Base-by-base conservation (phyloP, 2,888 invertebrate genomes). In the Periphyllus acericola region DNA sequence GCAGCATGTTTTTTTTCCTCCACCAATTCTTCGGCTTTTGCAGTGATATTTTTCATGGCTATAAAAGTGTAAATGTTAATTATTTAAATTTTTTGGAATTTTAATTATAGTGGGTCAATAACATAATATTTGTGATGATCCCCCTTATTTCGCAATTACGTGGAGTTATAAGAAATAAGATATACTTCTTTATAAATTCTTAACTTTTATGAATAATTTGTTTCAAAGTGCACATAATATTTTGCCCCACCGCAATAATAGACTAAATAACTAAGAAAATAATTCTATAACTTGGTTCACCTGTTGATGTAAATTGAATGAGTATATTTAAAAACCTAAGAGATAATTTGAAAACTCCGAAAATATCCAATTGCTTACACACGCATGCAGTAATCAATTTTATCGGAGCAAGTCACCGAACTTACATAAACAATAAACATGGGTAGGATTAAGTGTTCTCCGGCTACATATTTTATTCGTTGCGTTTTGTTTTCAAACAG, bases 1-100 rank as follows among this genome's bases (percentile, higher is more conserved):
- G 87, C 87, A 5, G 81, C 81, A 19, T 71, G 40, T 66, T 87
- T 87, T 74, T 87, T 87, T 66, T 87, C 87, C 9, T 87, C 87
- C 4, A 87, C 78, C 17, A 87, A 32, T 81, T 46, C 80, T 87
- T 87, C 87, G 17, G 87, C 87, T 34, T 87, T 87, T 19, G 78
- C 75, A 8, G 87, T 34, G 75, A 87, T 87, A 34, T 87, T 87
- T 55, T 87, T 87, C 80, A 87, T 60, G 1, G 87, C 87, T 87
- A 52, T 34, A 71, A 36, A 46, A 85, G 46, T 29, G 52, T 11
- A 52, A 52, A 84, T 3, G 8, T 5, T n/a, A 4, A 71, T 68
- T 55, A 34, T 60, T 40, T 40, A 17, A 19, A 29, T 71, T 14
- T 29, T 71, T 71, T n/a, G 14, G 21, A 60, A 21, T 66, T 11